Evolutionary conservation across 2,113 vertebrate species (phyloP).

Genomic region (Microtus ochrogaster): DNA sequence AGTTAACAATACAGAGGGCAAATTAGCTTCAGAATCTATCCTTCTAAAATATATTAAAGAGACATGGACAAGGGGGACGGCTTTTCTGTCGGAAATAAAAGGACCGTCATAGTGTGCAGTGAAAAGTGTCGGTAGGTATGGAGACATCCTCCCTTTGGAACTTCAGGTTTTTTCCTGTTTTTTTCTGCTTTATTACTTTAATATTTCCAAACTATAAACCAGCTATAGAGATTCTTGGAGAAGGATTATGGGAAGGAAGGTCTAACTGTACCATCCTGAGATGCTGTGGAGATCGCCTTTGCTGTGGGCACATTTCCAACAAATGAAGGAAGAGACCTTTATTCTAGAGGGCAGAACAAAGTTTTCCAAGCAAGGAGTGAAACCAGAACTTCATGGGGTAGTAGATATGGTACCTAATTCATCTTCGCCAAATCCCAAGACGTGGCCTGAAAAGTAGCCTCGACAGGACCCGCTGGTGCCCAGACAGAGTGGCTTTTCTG

Average conservation of each 20-base stretch:
- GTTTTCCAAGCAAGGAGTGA: neutral
- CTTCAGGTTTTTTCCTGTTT: no score
- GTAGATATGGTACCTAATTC: slow-evolving; percentile 91
- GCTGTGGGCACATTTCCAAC: neutral
- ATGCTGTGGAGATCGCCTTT: neutral
- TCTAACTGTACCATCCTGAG: neutral
- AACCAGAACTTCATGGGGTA: neutral
- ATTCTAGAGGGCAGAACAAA: neutral
- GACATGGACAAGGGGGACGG: neutral
- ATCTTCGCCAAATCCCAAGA: slow-evolving; percentile 98
- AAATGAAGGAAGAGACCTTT: neutral
- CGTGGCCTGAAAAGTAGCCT: slow-evolving; percentile 93
- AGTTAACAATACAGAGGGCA: neutral
- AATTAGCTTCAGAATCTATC: neutral
- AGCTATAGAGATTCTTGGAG: neutral
- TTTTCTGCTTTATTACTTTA: slow-evolving; percentile 12
- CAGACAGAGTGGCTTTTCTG: slow-evolving; percentile 96
- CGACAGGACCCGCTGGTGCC: slow-evolving; percentile 92
- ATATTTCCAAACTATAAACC: neutral
- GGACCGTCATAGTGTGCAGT: neutral
- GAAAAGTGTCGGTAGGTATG: slow-evolving; percentile 17
- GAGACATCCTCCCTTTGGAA: neutral
- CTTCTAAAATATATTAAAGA: slow-evolving; percentile 33
- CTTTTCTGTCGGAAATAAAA: slow-evolving; percentile 16
- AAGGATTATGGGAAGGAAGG: neutral